A percentile compares a stretch with the other conserved stretches of the same genome.
Conservation (phyloP, 2,888 invertebrate species). For the Hymenopus coronatus region DNA sequence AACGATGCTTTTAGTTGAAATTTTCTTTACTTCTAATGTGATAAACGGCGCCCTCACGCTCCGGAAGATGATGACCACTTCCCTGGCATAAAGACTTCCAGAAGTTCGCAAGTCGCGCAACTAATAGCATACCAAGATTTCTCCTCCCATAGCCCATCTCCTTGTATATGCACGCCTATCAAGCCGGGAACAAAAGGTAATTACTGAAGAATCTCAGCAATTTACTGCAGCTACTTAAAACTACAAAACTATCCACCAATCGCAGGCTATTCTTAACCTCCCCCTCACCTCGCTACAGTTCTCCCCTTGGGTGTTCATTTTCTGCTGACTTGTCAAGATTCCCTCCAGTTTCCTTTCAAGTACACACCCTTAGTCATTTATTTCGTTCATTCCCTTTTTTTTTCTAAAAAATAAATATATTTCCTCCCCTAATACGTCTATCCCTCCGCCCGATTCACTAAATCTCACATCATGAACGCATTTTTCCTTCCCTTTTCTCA, state of each 20-base stretch:
- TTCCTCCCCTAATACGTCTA: background rate
- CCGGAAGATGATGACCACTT: no score
- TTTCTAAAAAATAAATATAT: background rate
- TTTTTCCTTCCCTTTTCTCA: background rate
- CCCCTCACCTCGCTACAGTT: constrained; percentile 1
- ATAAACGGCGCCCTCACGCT: no score
- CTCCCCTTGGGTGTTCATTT: constrained; percentile 23
- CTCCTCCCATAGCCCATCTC: background rate
- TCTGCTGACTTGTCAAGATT: constrained; percentile 29
- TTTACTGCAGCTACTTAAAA: constrained; percentile 12
- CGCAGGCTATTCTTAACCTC: background rate
- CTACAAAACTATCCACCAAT: background rate
- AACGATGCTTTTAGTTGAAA: no score
- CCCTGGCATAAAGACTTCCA: background rate
- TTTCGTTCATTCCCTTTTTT: constrained; percentile 18
- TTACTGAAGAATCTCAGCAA: constrained; percentile 1
- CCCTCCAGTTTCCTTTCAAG: constrained; percentile 11
- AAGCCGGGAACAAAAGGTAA: background rate
- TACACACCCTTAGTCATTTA: constrained; percentile 27
- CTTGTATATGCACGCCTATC: background rate
- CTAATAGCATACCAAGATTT: background rate
- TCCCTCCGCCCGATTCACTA: background rate
- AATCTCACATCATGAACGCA: background rate
- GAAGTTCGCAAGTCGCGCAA: background rate
- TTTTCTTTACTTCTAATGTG: no score